Conservation (phyloP, 2,113 vertebrate species). For the Aythya baeri region DNA sequence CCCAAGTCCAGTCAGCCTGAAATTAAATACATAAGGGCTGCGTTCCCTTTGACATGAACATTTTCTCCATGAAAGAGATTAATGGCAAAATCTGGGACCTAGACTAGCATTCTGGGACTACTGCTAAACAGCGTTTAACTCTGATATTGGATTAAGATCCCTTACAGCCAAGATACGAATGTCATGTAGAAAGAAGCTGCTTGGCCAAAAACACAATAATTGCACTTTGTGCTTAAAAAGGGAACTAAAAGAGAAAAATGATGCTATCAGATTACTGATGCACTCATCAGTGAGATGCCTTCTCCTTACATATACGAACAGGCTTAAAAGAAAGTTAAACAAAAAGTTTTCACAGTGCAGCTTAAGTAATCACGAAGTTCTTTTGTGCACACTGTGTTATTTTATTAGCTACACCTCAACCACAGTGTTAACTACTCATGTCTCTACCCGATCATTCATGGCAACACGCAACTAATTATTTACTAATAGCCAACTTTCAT, state of each 20-base stretch:
- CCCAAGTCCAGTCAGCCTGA: not conserved
- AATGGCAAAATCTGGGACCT: not conserved
- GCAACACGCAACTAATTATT: not conserved
- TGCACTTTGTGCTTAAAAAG: not conserved
- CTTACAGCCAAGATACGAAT: not conserved
- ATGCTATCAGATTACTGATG: not conserved
- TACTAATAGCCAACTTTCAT: not conserved
- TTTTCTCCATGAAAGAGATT: not conserved
- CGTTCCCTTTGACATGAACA: not conserved
- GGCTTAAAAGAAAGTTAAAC: not conserved
- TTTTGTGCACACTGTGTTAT: not conserved
- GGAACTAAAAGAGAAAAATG: not conserved
- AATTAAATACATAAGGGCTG: not conserved
- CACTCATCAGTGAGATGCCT: not conserved
- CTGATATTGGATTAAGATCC: not conserved
- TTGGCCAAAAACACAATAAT: not conserved
- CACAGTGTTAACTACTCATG: not conserved
- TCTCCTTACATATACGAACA: not conserved
- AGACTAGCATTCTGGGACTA: not conserved
- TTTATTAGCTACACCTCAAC: not conserved
- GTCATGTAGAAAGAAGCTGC: not conserved
- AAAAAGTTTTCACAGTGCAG: not conserved
- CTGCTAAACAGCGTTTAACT: not conserved
- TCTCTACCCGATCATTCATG: not conserved
- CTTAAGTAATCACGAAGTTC: not conserved